phyloP scores from a whole-genome alignment of 1,140 invertebrate genomes.

The Drosophila virilis region DNA sequence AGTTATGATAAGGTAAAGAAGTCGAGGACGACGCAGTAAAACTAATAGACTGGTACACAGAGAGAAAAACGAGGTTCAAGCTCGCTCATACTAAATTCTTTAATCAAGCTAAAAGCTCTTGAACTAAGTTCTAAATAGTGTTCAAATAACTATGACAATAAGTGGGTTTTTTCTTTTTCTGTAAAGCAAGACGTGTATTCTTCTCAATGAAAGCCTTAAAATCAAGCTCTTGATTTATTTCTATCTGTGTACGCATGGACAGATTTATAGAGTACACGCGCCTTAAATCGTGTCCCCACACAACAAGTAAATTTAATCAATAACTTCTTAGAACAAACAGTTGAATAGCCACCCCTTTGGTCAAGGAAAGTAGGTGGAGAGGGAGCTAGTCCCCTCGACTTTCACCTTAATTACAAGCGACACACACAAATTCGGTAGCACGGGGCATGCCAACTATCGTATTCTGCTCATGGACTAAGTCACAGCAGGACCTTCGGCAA shows the following conservation, averaged over 20 bases:
- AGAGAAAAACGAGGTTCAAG: background rate
- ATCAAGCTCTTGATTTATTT: no score
- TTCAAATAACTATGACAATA: no score
- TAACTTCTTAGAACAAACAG: background rate
- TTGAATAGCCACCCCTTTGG: background rate
- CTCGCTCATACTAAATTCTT: no score
- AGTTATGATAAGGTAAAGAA: slow-evolving; percentile 19
- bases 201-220: no score
- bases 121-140: no score
- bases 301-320: slow-evolving; percentile 31
- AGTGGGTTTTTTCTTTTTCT: no score
- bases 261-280: background rate
- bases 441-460: slow-evolving; percentile 1
- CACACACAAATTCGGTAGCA: no score
- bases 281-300: background rate
- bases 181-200: no score
- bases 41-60: slow-evolving; percentile 2
- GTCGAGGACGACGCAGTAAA: background rate
- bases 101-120: no score
- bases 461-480: slow-evolving; percentile 2
- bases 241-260: background rate
- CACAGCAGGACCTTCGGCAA: background rate
- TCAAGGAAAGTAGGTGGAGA: background rate
- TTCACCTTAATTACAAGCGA: slow-evolving; percentile 55
- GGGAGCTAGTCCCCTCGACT: slow-evolving; percentile 16